These are phyloP conservation scores for Mongoloraphidia duomilia DNA, from an alignment of 2,888 invertebrate species.

Conservation along the genomic window DNA sequence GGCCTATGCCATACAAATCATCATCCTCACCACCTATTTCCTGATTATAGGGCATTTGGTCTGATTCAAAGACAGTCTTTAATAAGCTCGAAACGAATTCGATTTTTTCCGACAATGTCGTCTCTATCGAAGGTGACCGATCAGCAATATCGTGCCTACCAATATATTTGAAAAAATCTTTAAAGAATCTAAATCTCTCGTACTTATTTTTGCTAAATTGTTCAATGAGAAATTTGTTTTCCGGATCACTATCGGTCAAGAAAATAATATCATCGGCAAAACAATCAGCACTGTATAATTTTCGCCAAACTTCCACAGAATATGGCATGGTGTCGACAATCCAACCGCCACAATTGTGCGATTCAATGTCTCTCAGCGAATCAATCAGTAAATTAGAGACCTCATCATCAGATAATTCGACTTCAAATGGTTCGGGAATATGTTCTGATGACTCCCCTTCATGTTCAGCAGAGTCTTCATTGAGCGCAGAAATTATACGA, in stretches of 20 bases:
- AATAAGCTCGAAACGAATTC: conserved; percentile 1
- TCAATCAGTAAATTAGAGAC: conserved; percentile 25
- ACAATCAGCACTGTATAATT: conserved; percentile 29
- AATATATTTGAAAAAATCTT: conserved; percentile 20
- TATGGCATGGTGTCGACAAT: conserved; percentile 44
- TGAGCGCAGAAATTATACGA: conserved; percentile 10
- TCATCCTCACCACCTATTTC: not conserved
- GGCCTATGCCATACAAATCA: not conserved
- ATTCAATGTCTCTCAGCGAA: conserved; percentile 8
- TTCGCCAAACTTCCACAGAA: conserved; percentile 33
- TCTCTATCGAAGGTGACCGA: conserved; percentile 16
- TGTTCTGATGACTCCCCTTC: conserved; percentile 35
- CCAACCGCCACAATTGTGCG: conserved; percentile 33
- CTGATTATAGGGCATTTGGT: not conserved
- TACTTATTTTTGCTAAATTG: conserved; percentile 17
- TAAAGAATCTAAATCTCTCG: conserved; percentile 20
- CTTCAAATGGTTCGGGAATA: conserved; percentile 29
- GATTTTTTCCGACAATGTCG: conserved; percentile 4
- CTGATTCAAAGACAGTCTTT: not conserved
- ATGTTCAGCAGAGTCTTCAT: conserved; percentile 21
- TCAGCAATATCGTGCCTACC: conserved; percentile 21
- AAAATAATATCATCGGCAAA: conserved; percentile 40
- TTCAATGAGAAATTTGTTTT: conserved; percentile 27
- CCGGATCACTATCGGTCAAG: conserved; percentile 34
- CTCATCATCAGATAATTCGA: conserved; percentile 32